Evolutionary conservation across 23 tunicate genomes (phyloP).

Genomic region (Corella eumyota): DNA sequence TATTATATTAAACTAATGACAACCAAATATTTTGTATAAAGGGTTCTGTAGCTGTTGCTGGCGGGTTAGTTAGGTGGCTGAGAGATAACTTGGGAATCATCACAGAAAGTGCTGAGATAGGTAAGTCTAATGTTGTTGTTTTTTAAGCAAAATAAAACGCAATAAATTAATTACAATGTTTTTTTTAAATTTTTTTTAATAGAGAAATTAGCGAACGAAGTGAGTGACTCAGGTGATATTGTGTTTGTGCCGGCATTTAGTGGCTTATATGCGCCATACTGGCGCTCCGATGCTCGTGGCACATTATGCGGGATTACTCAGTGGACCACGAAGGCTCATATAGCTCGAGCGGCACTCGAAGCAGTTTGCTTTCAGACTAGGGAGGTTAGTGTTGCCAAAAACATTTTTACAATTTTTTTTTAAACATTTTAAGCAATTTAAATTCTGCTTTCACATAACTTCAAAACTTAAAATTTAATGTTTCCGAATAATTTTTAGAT

Average conservation of each 20-base stretch:
- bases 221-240: conserved; percentile 53
- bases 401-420: background rate
- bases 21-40: no score
- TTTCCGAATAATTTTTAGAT: no score
- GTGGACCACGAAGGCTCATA: conserved; percentile 87
- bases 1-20: no score
- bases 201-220: conserved; percentile 69
- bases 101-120: conserved; percentile 61
- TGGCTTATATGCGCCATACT: conserved; percentile 91
- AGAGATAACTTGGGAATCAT: conserved; percentile 87
- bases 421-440: background rate
- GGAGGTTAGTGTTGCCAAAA: conserved; percentile 24
- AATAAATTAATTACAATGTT: background rate
- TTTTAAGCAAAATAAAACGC: background rate
- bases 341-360: conserved; percentile 91
- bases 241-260: conserved; percentile 94
- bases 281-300: conserved; percentile 94
- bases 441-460: no score
- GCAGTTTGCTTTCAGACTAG: conserved; percentile 93
- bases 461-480: no score
- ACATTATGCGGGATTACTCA: conserved; percentile 91
- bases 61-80: conserved; percentile 79
- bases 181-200: background rate
- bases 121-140: conserved; percentile 5
- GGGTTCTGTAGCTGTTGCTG: conserved; percentile 96